Conservation (phyloP, 2,113 vertebrate species). For the Spea bombifrons region DNA sequence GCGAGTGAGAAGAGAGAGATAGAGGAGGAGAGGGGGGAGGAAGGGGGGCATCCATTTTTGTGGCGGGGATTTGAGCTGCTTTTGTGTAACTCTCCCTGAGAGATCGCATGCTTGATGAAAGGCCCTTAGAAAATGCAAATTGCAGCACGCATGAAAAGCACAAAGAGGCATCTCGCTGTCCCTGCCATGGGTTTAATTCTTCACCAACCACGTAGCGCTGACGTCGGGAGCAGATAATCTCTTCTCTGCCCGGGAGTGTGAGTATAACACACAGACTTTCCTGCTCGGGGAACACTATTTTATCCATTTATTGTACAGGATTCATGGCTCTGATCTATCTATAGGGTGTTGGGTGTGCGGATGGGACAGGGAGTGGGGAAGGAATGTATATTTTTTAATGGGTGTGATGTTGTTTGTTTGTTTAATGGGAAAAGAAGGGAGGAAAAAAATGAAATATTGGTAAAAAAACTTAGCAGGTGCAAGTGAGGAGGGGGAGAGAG, state of each 20-base stretch:
- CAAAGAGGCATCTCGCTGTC: constrained; percentile 49
- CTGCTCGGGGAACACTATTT: constrained; percentile 47
- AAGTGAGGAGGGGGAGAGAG: constrained; percentile 34
- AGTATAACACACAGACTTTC: constrained; percentile 49
- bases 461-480: constrained; percentile 48
- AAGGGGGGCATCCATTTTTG: constrained; percentile 48
- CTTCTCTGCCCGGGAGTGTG: constrained; percentile 49
- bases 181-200: constrained; percentile 50
- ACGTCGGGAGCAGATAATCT: constrained; percentile 50
- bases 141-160: constrained; percentile 50
- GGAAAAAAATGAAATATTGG: constrained; percentile 37
- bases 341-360: constrained; percentile 19
- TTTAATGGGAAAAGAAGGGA: constrained; percentile 19
- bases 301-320: constrained; percentile 43
- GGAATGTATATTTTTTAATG: constrained; percentile 19
- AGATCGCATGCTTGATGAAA: constrained; percentile 49
- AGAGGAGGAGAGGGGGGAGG: constrained; percentile 41
- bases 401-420: constrained; percentile 23
- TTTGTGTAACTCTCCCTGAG: constrained; percentile 49
- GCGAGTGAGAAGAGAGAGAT: constrained; percentile 35
- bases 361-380: constrained; percentile 22
- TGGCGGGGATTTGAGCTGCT: constrained; percentile 49
- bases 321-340: constrained; percentile 4
- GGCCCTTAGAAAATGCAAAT: constrained; percentile 50
- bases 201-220: constrained; percentile 48